Evolutionary conservation across 1,140 invertebrate species (phyloP), one percentile per base, ranked within the genome.

Genomic region (Zaprionus nigranus): DNA sequence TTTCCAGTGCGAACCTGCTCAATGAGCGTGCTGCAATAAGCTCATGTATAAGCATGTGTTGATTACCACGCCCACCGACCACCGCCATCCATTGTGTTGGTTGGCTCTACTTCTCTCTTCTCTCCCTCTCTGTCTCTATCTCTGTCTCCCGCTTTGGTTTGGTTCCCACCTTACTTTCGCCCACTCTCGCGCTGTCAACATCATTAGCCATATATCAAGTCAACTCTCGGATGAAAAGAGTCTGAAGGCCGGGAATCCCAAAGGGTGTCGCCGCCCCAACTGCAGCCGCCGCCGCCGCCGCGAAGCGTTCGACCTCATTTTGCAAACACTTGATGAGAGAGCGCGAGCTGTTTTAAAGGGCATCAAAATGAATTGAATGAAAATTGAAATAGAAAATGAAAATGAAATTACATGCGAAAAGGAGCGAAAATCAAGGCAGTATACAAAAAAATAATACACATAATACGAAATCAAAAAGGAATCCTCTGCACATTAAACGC

Each of bases 131-230:
- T 54, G 12, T 54, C 53, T 6, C 22, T 53, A 0, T 53, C 51
- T 22, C 49, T 26, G 20, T 24, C 49, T 53, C 22, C 26, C 12
- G 9, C 51, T 26, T 20, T 49, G 43, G 5, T 15, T 53, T 2
- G 17, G 43, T n/a, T 24, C 1, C 20, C 9, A 11, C 7, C 9
- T 22, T 20, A 17, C 11, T 17, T 36, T 64, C 12, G 22, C 22
- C 20, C 3, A 12, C 26, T 15, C 40, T 36, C 5, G n/a, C 57
- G 17, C 46, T 79, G 84, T 88, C 84, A 86, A 82, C 79, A 80
- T 87, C 80, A 86, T 87, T 80, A 86, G 84, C 76, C 65, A 82
- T 87, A 82, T 79, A 84, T 84, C 78, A 87, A 79, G 64, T 79
- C 73, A 75, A 70, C 72, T 77, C 68, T 82, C 36, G 56, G 63